Conservation (phyloP, 2,113 vertebrate species). For the Catharus fuscescens region DNA sequence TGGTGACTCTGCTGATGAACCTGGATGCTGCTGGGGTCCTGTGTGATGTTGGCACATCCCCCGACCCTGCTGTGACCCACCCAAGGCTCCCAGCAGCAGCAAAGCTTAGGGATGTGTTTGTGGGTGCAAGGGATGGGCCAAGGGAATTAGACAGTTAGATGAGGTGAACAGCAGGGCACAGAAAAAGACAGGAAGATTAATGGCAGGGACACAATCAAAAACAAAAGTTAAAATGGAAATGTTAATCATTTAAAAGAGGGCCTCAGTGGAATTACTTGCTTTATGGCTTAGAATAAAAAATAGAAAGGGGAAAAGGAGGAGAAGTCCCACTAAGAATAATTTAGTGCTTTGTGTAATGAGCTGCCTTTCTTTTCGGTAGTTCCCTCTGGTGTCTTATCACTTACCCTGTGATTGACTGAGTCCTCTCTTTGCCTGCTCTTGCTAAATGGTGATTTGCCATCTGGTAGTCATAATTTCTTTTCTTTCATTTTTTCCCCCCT, state of each 20-base stretch:
- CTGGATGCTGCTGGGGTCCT: not conserved
- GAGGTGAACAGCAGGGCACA: constrained; percentile 29
- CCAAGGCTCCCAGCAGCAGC: not conserved
- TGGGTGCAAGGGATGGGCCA: not conserved
- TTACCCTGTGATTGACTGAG: constrained; percentile 71
- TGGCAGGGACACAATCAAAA: constrained; percentile 63
- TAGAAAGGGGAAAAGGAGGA: constrained; percentile 41
- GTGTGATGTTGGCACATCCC: not conserved
- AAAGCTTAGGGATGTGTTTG: not conserved
- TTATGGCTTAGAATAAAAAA: constrained; percentile 63
- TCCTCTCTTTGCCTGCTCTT: constrained; percentile 50
- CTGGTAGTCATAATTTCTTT: constrained; percentile 72
- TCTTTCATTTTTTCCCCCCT: constrained; percentile 17
- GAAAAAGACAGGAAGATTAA: constrained; percentile 61
- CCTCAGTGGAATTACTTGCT: constrained; percentile 56
- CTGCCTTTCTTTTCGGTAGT: constrained; percentile 65
- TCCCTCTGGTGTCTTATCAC: constrained; percentile 71
- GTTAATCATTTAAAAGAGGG: constrained; percentile 70
- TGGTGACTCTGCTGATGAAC: not conserved
- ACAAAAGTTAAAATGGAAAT: constrained; percentile 72
- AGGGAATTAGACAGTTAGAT: not conserved
- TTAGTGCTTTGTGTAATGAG: constrained; percentile 67
- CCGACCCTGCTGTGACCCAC: not conserved
- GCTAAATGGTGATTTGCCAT: constrained; percentile 63
- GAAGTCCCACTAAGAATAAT: constrained; percentile 69